A percentile compares a stretch with the other conserved stretches of the same genome.
Evolutionary conservation across 2,888 invertebrate species (phyloP).

Genomic region (Drosophila ustulata): DNA sequence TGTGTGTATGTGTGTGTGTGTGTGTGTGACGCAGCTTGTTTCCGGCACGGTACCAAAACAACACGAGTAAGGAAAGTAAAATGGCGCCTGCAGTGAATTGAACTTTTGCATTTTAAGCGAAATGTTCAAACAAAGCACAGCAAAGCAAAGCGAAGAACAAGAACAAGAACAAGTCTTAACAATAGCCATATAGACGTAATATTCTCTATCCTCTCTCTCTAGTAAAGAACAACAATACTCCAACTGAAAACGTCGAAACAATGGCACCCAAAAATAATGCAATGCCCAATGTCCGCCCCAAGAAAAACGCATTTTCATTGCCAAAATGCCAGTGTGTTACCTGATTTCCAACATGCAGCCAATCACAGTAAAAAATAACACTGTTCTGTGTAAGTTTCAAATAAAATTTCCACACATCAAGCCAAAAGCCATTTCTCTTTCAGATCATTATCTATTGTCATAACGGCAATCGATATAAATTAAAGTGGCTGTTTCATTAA

Average conservation of each 20-base stretch:
- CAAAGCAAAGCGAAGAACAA: constrained; percentile 6
- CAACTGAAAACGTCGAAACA: constrained; percentile 56
- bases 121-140: constrained; percentile 63
- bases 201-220: not conserved
- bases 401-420: not conserved
- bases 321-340: constrained; percentile 21
- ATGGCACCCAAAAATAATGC: constrained; percentile 57
- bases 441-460: not conserved
- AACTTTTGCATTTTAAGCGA: constrained; percentile 79
- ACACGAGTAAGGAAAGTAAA: constrained; percentile 72
- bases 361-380: constrained; percentile 17
- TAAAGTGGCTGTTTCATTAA: not conserved
- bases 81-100: constrained; percentile 76
- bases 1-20: not conserved
- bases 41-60: constrained; percentile 68
- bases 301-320: constrained; percentile 9
- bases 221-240: constrained; percentile 17
- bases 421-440: not conserved
- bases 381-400: not conserved
- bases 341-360: constrained; percentile 20
- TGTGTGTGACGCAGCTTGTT: constrained; percentile 56
- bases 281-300: not conserved
- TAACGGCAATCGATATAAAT: not conserved
- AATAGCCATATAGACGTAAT: constrained; percentile 30
- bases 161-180: constrained; percentile 38